A percentile compares a stretch with the other conserved stretches of the same genome.
Evolutionary conservation across 2,888 invertebrate genomes (phyloP).

Genomic region (Pollenia amentaria): DNA sequence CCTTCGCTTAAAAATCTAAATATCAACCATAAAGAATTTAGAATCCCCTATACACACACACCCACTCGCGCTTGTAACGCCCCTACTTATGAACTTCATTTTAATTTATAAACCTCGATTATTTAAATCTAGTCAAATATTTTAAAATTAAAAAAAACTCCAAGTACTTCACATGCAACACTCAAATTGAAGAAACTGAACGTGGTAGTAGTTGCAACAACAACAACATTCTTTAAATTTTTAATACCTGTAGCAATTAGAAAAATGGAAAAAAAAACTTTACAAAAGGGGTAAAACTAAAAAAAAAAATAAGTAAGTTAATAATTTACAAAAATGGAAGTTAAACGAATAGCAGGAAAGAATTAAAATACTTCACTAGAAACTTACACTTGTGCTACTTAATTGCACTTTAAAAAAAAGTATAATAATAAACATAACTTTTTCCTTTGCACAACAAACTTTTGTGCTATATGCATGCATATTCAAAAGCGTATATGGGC

Average conservation of each 20-base stretch:
- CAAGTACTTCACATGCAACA: slow-evolving; percentile 28
- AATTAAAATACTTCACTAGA: slow-evolving; percentile 1
- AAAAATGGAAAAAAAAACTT: slow-evolving; percentile 38
- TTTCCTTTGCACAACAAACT: too few relatives aligned
- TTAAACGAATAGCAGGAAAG: neutral
- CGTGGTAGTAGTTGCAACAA: neutral
- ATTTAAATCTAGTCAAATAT: slow-evolving; percentile 39
- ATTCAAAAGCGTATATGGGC: too few relatives aligned
- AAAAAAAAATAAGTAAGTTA: slow-evolving; percentile 44
- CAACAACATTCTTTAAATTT: slow-evolving; percentile 38
- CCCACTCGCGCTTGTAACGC: neutral
- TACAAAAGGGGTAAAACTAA: slow-evolving; percentile 24
- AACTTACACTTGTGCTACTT: slow-evolving; percentile 21
- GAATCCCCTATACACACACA: neutral
- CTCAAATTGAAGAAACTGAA: slow-evolving; percentile 14
- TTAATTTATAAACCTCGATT: slow-evolving; percentile 39
- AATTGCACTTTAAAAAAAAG: slow-evolving; percentile 22
- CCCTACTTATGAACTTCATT: neutral
- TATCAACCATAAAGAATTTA: neutral
- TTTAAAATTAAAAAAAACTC: slow-evolving; percentile 4
- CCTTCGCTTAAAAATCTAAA: neutral
- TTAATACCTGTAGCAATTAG: slow-evolving; percentile 55
- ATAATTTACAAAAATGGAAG: slow-evolving; percentile 38
- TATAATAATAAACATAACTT: too few relatives aligned
- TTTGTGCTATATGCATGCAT: too few relatives aligned